phyloP scores from a whole-genome alignment of 2,888 invertebrate genomes.

The Homarus gammarus region DNA sequence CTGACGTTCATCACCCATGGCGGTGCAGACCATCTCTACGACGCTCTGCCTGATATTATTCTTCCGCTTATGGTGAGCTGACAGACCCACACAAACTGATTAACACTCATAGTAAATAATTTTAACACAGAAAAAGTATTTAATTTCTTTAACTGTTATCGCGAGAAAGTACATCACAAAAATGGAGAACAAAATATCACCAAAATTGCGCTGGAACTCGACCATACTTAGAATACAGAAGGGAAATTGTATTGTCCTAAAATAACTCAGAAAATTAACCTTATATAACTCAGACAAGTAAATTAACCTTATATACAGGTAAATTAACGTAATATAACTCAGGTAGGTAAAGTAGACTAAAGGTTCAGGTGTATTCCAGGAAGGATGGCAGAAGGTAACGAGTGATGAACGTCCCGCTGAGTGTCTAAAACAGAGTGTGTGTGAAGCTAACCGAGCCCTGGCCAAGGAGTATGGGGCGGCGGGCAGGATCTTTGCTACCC shows the following conservation, averaged over 20 bases:
- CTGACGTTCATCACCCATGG: slow-evolving; percentile 47
- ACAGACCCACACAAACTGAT: neutral
- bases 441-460: slow-evolving; percentile 41
- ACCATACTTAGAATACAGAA: no score
- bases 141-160: no score
- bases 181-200: no score
- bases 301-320: no score
- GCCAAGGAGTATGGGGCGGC: slow-evolving; percentile 41
- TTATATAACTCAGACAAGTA: no score
- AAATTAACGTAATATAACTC: no score
- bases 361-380: neutral
- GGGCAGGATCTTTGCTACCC: slow-evolving; percentile 50
- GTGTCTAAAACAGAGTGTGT: slow-evolving; percentile 45
- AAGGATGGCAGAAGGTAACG: neutral
- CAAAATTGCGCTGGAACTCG: no score
- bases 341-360: no score
- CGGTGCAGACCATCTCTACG: slow-evolving; percentile 24
- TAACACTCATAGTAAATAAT: neutral
- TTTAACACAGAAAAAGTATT: neutral
- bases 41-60: slow-evolving; percentile 33
- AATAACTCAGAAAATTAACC: no score
- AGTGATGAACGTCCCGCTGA: neutral
- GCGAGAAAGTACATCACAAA: no score
- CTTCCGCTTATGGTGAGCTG: slow-evolving; percentile 20
- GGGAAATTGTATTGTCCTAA: no score